Evolutionary conservation across 2,113 vertebrate genomes (phyloP).

Genomic region (Calidris pugnax): DNA sequence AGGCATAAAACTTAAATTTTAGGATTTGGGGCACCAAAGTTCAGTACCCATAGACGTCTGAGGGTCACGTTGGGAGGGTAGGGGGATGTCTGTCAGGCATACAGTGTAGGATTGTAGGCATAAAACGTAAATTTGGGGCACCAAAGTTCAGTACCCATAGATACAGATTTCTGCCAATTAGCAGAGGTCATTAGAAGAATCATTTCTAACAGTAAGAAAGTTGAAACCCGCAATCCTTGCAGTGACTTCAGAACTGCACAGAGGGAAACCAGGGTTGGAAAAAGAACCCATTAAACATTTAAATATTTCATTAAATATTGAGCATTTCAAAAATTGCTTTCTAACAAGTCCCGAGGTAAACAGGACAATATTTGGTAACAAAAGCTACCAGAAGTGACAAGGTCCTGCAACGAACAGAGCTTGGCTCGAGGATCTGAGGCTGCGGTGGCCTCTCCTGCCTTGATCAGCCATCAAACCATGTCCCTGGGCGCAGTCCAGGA

Average conservation of each 20-base stretch:
- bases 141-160: accelerated
- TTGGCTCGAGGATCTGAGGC: neutral
- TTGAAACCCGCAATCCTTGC: neutral
- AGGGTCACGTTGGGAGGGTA: neutral
- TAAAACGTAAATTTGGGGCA: neutral
- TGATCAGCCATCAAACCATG: neutral
- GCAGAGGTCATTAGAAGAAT: neutral
- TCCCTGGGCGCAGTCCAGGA: neutral
- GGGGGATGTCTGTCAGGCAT: neutral
- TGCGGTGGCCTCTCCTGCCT: neutral
- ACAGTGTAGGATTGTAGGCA: accelerated
- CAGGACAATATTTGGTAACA: conserved; percentile 66
- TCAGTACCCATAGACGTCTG: accelerated
- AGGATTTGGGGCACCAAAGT: too few relatives aligned
- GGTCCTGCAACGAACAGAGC: neutral
- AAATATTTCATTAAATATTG: conserved; percentile 75
- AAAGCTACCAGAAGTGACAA: conserved; percentile 6
- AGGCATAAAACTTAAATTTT: neutral
- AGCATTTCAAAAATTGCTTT: conserved; percentile 71
- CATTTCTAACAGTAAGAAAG: neutral
- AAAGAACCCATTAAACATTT: conserved; percentile 71
- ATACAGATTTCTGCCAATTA: neutral
- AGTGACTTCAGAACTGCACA: neutral
- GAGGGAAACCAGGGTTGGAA: conserved; percentile 27
- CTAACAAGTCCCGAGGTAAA: conserved; percentile 67